A percentile compares a stretch with the other conserved stretches of the same genome.
Evolutionary conservation across 2,113 vertebrate genomes (phyloP).

Genomic region (Spilogale gracilis): DNA sequence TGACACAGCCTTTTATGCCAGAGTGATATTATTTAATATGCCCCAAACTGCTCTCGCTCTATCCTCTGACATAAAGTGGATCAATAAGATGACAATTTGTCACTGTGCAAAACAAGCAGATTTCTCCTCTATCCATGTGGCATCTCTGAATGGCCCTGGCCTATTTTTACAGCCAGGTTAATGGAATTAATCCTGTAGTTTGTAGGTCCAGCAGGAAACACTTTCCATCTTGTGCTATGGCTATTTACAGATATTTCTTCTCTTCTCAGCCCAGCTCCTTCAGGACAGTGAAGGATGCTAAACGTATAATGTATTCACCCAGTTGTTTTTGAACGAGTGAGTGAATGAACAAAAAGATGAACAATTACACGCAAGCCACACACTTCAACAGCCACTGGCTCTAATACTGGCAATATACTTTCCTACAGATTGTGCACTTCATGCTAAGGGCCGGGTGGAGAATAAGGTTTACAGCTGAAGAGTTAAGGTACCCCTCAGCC

Average conservation of each 20-base stretch:
- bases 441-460: not conserved
- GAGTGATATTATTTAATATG: slow-evolving; percentile 30
- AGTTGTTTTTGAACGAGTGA: slow-evolving; percentile 19
- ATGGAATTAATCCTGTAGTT: slow-evolving; percentile 3
- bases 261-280: not conserved
- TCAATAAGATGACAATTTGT: not conserved
- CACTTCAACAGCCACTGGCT: not conserved
- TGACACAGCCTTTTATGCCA: slow-evolving; percentile 14
- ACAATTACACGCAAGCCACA: not conserved
- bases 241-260: not conserved
- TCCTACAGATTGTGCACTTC: slow-evolving; percentile 5
- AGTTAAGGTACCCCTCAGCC: not conserved
- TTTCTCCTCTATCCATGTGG: not conserved
- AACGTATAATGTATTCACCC: not conserved
- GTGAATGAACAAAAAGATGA: not conserved
- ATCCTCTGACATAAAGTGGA: not conserved
- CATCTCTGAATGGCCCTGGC: slow-evolving; percentile 4
- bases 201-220: not conserved
- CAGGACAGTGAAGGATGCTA: not conserved
- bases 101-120: not conserved
- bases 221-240: not conserved
- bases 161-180: not conserved
- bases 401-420: not conserved
- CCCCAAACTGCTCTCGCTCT: not conserved
- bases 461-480: slow-evolving; percentile 2